A percentile compares a stretch with the other conserved stretches of the same genome.
Conservation (phyloP, 2,113 vertebrate species). For the Nothobranchius kuhntae region DNA sequence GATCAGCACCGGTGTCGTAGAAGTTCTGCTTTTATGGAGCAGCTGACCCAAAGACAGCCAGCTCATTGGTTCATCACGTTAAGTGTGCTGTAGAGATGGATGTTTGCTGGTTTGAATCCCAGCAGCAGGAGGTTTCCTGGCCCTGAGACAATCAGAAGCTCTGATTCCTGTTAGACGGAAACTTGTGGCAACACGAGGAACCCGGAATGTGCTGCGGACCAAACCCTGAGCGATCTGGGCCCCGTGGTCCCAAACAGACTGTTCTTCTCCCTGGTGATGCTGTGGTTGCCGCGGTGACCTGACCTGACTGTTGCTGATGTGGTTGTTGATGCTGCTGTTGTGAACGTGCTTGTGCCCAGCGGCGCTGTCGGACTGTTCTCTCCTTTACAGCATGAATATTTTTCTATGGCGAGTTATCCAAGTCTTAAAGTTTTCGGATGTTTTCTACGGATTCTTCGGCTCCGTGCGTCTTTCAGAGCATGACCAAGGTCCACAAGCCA, state of each 20-base stretch:
- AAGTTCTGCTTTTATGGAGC: too few relatives aligned
- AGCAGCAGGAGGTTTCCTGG: too few relatives aligned
- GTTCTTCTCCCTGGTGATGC: constrained; percentile 37
- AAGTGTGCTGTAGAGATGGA: too few relatives aligned
- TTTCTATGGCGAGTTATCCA: constrained; percentile 57
- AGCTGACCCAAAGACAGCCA: too few relatives aligned
- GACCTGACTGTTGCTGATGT: constrained; percentile 58
- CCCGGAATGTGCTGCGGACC: too few relatives aligned
- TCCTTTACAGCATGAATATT: constrained; percentile 65
- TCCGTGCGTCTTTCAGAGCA: constrained; percentile 17
- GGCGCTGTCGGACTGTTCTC: constrained; percentile 67
- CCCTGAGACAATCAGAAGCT: neutral
- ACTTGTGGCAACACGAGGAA: constrained; percentile 19
- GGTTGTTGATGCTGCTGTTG: constrained; percentile 38
- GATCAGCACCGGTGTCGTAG: too few relatives aligned
- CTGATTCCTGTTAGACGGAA: neutral
- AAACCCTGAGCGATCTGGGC: too few relatives aligned
- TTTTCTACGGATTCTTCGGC: neutral
- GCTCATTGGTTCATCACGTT: too few relatives aligned
- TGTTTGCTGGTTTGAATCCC: too few relatives aligned
- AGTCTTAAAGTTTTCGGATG: constrained; percentile 67
- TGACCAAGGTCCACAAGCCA: constrained; percentile 61
- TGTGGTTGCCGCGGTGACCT: constrained; percentile 54
- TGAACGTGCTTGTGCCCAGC: constrained; percentile 35
- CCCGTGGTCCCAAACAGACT: neutral